These are phyloP conservation scores for Eulithis testata DNA, from an alignment of 2,888 invertebrate species.

Conservation along the genomic window DNA sequence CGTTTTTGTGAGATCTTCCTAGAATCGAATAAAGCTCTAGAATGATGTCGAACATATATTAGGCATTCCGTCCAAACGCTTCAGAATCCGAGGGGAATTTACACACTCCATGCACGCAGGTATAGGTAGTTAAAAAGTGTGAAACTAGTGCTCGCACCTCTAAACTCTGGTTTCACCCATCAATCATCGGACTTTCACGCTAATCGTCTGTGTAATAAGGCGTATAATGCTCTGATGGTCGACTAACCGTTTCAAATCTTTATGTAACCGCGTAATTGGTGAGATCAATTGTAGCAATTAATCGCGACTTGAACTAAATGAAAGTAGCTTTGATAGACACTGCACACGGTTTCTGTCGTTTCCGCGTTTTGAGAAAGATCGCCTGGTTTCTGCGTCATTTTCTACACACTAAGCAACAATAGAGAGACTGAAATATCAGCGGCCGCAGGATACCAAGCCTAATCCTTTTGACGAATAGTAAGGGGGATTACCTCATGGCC, in stretches of 20 bases:
- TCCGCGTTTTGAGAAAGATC: not conserved
- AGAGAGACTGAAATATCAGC: too few species aligned
- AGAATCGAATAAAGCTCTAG: too few species aligned
- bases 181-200: conserved; percentile 66
- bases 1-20: too few species aligned
- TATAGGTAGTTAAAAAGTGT: not conserved
- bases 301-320: conserved; percentile 54
- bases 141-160: conserved; percentile 29
- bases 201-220: conserved; percentile 63
- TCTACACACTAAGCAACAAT: too few species aligned
- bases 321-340: conserved; percentile 42
- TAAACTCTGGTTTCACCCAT: conserved; percentile 54
- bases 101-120: too few species aligned
- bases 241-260: conserved; percentile 44
- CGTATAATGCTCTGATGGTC: conserved; percentile 56
- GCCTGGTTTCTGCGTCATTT: not conserved
- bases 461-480: too few species aligned
- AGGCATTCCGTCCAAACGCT: too few species aligned
- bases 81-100: too few species aligned
- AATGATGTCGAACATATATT: too few species aligned
- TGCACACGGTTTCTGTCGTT: not conserved
- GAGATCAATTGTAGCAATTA: conserved; percentile 47
- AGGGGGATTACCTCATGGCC: too few species aligned
- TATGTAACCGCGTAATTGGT: conserved; percentile 58
- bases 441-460: too few species aligned